Evolutionary conservation across 2,888 invertebrate genomes (phyloP).

Genomic region (Epinotia demarniana): DNA sequence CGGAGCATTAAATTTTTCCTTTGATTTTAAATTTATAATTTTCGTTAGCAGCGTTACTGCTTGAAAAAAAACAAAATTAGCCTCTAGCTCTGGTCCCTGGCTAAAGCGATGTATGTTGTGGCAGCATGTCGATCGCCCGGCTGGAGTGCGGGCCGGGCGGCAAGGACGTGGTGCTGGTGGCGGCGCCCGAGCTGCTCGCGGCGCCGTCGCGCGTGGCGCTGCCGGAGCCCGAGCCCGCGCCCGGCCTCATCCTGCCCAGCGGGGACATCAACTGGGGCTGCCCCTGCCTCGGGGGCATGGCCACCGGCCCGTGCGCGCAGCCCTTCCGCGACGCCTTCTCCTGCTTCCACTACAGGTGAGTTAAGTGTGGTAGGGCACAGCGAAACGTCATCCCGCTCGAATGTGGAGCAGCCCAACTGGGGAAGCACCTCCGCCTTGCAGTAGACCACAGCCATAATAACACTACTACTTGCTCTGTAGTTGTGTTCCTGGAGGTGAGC

Average conservation of each 20-base stretch:
- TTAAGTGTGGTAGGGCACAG: too few relatives aligned
- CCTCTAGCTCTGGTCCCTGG: too few relatives aligned
- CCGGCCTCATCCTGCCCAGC: slow-evolving; percentile 92
- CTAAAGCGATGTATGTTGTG: background rate
- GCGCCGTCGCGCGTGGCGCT: slow-evolving; percentile 88
- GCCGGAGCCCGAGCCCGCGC: slow-evolving; percentile 89
- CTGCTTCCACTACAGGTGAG: slow-evolving; percentile 95
- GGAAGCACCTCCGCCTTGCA: too few relatives aligned
- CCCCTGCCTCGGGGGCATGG: slow-evolving; percentile 98
- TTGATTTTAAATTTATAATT: too few relatives aligned
- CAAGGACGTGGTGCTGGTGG: slow-evolving; percentile 93
- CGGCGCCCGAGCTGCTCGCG: slow-evolving; percentile 91
- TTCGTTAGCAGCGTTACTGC: too few relatives aligned
- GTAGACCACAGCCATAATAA: too few relatives aligned
- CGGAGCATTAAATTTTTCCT: too few relatives aligned
- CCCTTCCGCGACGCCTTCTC: slow-evolving; percentile 97
- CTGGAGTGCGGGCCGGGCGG: slow-evolving; percentile 72
- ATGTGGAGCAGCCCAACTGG: too few relatives aligned
- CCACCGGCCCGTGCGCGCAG: slow-evolving; percentile 97
- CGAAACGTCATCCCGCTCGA: too few relatives aligned
- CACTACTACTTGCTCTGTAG: too few relatives aligned
- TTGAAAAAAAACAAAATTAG: too few relatives aligned
- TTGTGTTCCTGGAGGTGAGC: too few relatives aligned
- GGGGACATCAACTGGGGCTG: slow-evolving; percentile 99
- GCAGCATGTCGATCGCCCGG: slow-evolving; percentile 64